phyloP scores from a whole-genome alignment of 2,888 invertebrate species.

The Anodontia alba region DNA sequence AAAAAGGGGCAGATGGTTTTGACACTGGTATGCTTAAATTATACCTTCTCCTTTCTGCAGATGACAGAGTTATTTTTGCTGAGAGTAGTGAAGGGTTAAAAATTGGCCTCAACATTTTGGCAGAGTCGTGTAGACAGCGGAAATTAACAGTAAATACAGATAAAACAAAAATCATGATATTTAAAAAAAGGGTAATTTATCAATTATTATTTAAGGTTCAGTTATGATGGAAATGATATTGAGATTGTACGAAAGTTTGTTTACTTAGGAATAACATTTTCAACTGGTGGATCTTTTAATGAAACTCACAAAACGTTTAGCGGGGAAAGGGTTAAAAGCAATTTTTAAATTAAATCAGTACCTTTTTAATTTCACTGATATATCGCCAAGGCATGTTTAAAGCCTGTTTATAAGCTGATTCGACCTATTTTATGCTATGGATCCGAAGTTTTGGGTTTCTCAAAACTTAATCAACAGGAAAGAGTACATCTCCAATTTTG shows the following conservation, averaged over 20 bases:
- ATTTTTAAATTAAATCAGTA: background rate
- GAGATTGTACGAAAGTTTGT: conserved; percentile 4
- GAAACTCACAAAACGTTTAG: background rate
- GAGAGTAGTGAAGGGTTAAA: no score
- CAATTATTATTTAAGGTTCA: background rate
- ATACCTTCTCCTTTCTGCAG: background rate
- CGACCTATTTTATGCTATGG: no score
- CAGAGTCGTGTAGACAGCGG: background rate
- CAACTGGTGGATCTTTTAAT: no score
- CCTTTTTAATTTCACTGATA: background rate
- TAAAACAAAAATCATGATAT: no score
- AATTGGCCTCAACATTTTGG: background rate
- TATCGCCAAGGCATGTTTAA: background rate
- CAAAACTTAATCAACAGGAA: no score
- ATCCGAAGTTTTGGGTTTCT: no score
- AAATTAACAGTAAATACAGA: background rate
- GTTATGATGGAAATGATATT: background rate
- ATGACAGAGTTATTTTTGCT: conserved; percentile 6
- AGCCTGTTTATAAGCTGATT: background rate
- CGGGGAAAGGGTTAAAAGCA: background rate
- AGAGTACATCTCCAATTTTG: no score
- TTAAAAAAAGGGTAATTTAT: background rate
- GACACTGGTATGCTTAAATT: background rate
- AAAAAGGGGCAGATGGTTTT: background rate
- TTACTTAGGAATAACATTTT: no score